Evolutionary conservation across 2,797 vertebrate genomes (phyloP), one percentile per base, ranked within the genome.

Genomic region (Chelmon rostratus): DNA sequence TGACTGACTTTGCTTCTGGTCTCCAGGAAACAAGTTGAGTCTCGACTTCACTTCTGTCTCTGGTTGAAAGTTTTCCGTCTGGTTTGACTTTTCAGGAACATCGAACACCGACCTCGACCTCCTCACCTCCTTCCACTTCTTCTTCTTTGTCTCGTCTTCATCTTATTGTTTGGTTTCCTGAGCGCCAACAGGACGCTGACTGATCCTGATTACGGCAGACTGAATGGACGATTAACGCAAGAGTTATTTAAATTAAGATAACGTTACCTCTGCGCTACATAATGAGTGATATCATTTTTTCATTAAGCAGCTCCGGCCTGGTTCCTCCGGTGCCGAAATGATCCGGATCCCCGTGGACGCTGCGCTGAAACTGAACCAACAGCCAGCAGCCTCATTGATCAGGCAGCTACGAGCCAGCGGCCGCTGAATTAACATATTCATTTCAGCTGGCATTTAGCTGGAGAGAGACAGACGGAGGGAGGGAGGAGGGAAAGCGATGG

Each of bases 371-470:
- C 71, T 10, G 61, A 84, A 81, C 82, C 85, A 86, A 67, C 82
- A 79, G 77, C 65, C 56, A n/a, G 65, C 62, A 82, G 84, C 75
- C 76, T 82, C 88, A 83, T 91, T 85, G 89, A 92, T 92, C 89
- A 89, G 66, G 16, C 23, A 37, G 81, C 81, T 72, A 76, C 46
- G 44, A 88, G 90, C 80, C 82, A 50, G 69, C 66, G 25, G 81
- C 69, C 61, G 16, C 64, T 21, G 76, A 69, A 91, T 88, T 89
- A 88, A 86, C 86, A 91, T 92, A 82, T 90, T 91, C 79, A 90
- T 86, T 89, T 86, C 53, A 62, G 81, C 35, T 88, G 86, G 83
- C 85, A 83, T 89, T 88, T 84, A 81, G 85, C 83, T 59, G 85
- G 46, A 62, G 47, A 72, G 76, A 88, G 81, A 82, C 74, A 83